Conservation (phyloP, 2,113 vertebrate species). For the Myocastor coypus region DNA sequence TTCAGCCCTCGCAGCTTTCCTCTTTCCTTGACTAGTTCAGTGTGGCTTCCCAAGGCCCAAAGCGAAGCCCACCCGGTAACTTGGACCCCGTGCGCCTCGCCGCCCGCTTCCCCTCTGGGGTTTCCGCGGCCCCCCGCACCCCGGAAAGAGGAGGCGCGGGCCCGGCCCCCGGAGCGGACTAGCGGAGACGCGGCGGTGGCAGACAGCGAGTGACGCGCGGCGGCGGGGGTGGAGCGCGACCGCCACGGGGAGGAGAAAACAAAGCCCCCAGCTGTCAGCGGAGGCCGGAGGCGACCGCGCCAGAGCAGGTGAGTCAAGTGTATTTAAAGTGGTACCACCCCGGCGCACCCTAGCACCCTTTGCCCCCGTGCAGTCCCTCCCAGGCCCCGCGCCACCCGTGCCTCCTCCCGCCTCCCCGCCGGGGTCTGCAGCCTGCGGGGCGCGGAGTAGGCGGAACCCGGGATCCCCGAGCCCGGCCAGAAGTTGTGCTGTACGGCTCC, state of each 20-base stretch:
- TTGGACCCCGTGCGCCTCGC: not conserved
- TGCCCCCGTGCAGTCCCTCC: constrained; percentile 8
- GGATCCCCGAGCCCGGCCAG: not conserved
- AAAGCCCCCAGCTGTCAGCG: constrained; percentile 86
- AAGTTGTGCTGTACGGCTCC: constrained; percentile 61
- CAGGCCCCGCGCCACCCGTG: not conserved
- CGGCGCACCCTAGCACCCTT: constrained; percentile 52
- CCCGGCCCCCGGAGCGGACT: not conserved
- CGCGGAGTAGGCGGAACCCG: not conserved
- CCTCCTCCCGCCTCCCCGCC: not conserved
- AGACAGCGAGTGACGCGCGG: constrained; percentile 63
- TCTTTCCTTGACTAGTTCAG: not conserved
- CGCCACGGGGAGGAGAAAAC: constrained; percentile 81
- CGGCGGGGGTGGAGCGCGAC: constrained; percentile 63
- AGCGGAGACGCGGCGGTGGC: not conserved
- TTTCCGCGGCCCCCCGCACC: not conserved
- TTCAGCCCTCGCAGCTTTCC: not conserved
- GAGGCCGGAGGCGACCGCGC: constrained; percentile 71
- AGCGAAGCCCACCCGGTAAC: not conserved
- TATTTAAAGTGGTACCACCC: constrained; percentile 68
- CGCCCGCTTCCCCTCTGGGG: not conserved
- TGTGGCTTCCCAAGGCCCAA: not conserved
- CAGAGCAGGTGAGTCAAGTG: constrained; percentile 84
- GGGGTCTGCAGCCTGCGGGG: not conserved
- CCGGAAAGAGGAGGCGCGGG: not conserved